These are phyloP conservation scores for Dolichallabes microphthalmus DNA, from an alignment of 2,113 vertebrate genomes.

Conservation along the genomic window DNA sequence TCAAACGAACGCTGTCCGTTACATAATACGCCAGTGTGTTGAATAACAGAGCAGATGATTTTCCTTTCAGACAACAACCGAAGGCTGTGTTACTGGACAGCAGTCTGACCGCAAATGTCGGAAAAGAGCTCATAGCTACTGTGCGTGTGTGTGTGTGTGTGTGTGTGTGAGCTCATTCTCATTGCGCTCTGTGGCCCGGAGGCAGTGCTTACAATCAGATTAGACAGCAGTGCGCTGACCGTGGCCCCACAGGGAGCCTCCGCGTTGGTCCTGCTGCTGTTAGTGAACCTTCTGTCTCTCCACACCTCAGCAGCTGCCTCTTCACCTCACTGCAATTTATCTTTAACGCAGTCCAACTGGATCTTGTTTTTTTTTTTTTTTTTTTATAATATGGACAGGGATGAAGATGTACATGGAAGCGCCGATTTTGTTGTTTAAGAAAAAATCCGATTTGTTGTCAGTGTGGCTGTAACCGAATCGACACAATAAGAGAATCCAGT, in stretches of 20 bases:
- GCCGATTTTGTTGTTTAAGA: background rate
- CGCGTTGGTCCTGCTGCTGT: slow-evolving; percentile 27
- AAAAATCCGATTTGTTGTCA: too few species aligned
- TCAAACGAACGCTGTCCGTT: background rate
- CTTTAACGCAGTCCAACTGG: background rate
- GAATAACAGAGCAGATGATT: background rate
- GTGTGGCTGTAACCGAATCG: too few species aligned
- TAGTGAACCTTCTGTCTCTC: slow-evolving; percentile 26
- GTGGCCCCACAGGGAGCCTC: background rate
- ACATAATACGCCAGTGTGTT: too few species aligned
- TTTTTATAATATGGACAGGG: background rate
- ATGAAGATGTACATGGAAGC: background rate
- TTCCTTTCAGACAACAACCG: background rate
- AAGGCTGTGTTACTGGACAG: background rate
- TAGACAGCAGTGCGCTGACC: slow-evolving; percentile 16
- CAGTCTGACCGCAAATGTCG: background rate
- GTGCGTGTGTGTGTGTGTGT: background rate
- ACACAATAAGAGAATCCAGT: too few species aligned
- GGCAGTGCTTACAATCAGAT: slow-evolving; percentile 28
- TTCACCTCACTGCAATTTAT: slow-evolving; percentile 11
- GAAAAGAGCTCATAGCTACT: slow-evolving; percentile 14
- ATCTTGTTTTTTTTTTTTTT: background rate
- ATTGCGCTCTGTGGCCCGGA: background rate
- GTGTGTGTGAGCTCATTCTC: background rate
- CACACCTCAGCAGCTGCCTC: slow-evolving; percentile 19